These are phyloP conservation scores for Patella pellucida DNA, from an alignment of 2,888 invertebrate species.

Conservation along the genomic window DNA sequence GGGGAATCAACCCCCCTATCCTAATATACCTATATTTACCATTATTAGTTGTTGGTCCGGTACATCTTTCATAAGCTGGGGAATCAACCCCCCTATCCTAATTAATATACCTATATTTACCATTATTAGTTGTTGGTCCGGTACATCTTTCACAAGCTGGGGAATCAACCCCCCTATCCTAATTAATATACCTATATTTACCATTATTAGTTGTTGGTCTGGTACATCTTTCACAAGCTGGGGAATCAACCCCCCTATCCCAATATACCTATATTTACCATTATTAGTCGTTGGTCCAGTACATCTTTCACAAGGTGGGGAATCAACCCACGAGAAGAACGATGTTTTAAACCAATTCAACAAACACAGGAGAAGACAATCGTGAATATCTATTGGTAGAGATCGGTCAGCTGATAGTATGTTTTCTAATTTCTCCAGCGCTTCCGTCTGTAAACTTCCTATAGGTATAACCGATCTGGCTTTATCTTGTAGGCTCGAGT, in stretches of 20 bases:
- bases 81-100: no score
- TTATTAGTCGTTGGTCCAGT: conserved; percentile 70
- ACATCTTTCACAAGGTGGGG: conserved; percentile 80
- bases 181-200: no score
- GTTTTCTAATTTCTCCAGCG: conserved; percentile 67
- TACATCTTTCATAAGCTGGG: no score
- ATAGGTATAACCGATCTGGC: conserved; percentile 81
- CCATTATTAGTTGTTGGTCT: no score
- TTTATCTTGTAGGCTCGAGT: conserved; percentile 77
- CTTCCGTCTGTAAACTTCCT: conserved; percentile 77
- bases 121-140: no score
- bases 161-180: no score
- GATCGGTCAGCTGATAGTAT: conserved; percentile 29
- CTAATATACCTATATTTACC: no score
- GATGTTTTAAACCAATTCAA: conserved; percentile 91
- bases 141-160: no score
- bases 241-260: neutral
- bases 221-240: no score
- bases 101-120: no score
- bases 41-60: no score
- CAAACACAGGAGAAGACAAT: conserved; percentile 84
- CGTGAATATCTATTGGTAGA: conserved; percentile 67
- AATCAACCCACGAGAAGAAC: conserved; percentile 94
- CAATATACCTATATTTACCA: conserved; percentile 20
- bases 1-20: no score